Base-by-base conservation (phyloP, 2,797 vertebrate genomes). In the Xiphophorus birchmanni region DNA sequence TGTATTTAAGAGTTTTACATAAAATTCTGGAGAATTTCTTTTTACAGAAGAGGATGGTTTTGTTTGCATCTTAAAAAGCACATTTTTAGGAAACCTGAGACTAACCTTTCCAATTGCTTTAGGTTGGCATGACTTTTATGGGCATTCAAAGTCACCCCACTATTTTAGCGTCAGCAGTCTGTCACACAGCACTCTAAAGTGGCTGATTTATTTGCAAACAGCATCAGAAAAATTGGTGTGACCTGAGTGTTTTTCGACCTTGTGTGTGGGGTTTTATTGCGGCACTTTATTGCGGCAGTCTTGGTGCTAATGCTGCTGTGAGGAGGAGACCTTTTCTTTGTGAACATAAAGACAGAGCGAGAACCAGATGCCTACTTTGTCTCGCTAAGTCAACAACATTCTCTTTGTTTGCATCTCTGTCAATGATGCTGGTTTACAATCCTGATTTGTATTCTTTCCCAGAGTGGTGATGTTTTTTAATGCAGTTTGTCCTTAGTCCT, bases 281-380 rank as follows among this genome's bases (percentile, higher is more conserved):
- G 32, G 32, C 72, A 1, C 32, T 88, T 90, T 86, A 91, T 82
- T 87, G 86, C 80, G 83, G 78, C 52, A 26, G 56, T 75, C 77
- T 80, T 71, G 63, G 76, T 78, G 80, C 83, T 91, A 79, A 89
- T 84, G 60, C 90, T 81, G 84, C 93, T 91, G 84, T 88, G 80
- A 81, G 82, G 72, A 83, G 52, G 58, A 84, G 87, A 90, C 88
- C 90, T 90, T 90, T 69, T 85, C 80, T 75, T 74, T 21, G 67
- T 77, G 81, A 37, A 81, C 79, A 84, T 85, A 88, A 88, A 87
- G 74, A 83, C 72, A 71, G 76, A 79, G 74, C 76, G 75, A 78
- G 80, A 92, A 90, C 71, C 93, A 94, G 92, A 93, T 92, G 92
- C 73, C 83, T 76, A 82, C 88, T 91, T 93, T 94, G 90, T 93